Evolutionary conservation across 2,797 vertebrate species (phyloP).

Genomic region (Onychomys leucogaster): DNA sequence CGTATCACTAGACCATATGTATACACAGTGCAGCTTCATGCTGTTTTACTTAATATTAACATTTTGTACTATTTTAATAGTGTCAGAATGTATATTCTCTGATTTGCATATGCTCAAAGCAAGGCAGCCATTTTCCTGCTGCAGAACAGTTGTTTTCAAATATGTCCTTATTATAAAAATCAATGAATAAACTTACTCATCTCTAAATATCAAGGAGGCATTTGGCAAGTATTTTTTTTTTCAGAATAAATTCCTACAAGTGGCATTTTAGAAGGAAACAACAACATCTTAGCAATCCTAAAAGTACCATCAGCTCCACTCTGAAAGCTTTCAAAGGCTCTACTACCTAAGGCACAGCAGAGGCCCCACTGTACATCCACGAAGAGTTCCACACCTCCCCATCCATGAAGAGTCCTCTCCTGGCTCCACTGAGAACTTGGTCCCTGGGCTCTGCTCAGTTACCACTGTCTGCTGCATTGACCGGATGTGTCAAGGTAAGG

Average conservation of each 20-base stretch:
- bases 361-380: fast-evolving
- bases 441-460: background rate
- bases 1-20: no score
- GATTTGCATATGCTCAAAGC: background rate
- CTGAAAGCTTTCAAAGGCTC: background rate
- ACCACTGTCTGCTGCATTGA: background rate
- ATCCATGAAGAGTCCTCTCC: background rate
- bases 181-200: background rate
- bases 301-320: background rate
- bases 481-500: background rate
- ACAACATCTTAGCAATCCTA: background rate
- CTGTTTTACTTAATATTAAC: background rate
- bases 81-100: background rate
- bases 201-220: background rate
- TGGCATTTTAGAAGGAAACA: background rate
- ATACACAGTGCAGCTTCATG: background rate
- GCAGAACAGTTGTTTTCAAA: background rate
- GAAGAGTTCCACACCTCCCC: background rate
- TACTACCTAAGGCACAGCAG: background rate
- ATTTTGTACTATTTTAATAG: background rate
- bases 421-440: background rate
- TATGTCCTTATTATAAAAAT: background rate
- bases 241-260: background rate
- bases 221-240: background rate
- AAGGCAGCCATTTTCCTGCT: background rate